Base-by-base conservation (phyloP, 2,888 invertebrate genomes). In the Tetheella fluctuosa region DNA sequence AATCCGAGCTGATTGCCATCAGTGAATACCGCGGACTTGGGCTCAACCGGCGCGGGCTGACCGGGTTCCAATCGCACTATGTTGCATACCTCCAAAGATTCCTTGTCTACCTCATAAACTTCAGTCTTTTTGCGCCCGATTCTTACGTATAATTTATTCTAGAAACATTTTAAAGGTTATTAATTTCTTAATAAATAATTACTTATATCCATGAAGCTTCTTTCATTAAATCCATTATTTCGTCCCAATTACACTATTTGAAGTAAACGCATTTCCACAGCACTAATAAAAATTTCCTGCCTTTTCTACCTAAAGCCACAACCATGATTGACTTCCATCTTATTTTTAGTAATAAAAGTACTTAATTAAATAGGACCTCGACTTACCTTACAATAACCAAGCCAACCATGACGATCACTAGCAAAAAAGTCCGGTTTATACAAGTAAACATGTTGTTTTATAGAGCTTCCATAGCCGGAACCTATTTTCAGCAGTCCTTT, bases 401-500 rank as follows among this genome's bases (percentile, higher is more conserved):
- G 92, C 96, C 97, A 98, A 57, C 97, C 97, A 70, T 94, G 94
- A 56, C 95, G 94, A 79, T 97, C 97, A 68, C 96, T 95, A 8
- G 96, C 95, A 83, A 98, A 97, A 84, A 98, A 96, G 65, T 91
- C 88, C 28, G 96, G 95, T 85, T 97, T 97, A 82, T 96, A 95
- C 68, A 96, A 93, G 83, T 98, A 97, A 23, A 98, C 94, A 79
- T 97, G 97, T n/a, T 98, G 99, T 87, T 96, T 96, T 70, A 98
- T 95, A 8, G 99, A 98, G 68, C 97, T 98, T 57, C 97, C 97
- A 83, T 98, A 98, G 8, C 99, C 99, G 58, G 98, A 97, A 20
- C 99, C 99, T 65, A 99, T 95, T 93, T 99, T 99, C 67, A 97
- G 94, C 54, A 99, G 93, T 1, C 98, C 97, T 74, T 96, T 96